A percentile compares a stretch with the other conserved stretches of the same genome.
Conservation (phyloP, 2,113 vertebrate genomes). For the Promerops cafer region DNA sequence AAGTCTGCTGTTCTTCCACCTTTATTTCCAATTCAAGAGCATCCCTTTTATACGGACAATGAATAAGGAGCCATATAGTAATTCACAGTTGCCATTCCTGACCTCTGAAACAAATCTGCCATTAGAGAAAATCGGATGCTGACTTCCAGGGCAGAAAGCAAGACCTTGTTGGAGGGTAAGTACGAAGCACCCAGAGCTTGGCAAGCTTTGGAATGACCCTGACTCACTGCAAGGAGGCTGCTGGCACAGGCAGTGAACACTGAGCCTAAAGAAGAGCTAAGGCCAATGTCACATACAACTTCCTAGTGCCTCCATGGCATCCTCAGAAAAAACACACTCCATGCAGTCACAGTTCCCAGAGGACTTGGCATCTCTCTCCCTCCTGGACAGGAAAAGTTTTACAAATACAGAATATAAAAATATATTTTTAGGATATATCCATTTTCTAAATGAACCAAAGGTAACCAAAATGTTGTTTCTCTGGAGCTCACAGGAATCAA, state of each 20-base stretch:
- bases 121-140: background rate
- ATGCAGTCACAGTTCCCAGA: background rate
- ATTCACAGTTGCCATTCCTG: background rate
- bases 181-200: background rate
- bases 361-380: background rate
- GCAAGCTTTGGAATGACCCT: background rate
- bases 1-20: background rate
- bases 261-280: background rate
- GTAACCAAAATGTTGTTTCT: background rate
- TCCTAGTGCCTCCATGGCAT: background rate
- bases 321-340: background rate
- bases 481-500: background rate
- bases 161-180: background rate
- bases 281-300: accelerated
- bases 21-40: background rate
- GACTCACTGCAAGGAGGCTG: background rate
- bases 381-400: background rate
- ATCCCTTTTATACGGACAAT: background rate
- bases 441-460: background rate
- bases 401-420: background rate
- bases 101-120: background rate
- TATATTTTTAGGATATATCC: background rate
- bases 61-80: background rate
- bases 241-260: background rate
- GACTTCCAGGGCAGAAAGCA: background rate